Evolutionary conservation across 1,140 invertebrate species (phyloP).

Genomic region (Ladona fulva): DNA sequence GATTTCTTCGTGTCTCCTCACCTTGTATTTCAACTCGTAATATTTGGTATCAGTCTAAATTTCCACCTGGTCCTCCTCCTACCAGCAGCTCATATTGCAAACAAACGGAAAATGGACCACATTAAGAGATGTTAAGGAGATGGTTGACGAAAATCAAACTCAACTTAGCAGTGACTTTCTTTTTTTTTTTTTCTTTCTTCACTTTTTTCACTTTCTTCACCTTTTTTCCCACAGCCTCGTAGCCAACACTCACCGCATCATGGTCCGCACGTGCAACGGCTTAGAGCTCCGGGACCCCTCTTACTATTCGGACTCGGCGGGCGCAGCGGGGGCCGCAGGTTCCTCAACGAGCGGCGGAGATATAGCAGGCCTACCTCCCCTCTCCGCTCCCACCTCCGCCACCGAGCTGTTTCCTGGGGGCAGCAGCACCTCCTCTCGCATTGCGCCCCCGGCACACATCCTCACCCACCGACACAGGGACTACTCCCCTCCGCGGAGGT

Average conservation of each 20-base stretch:
- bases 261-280: constrained; percentile 72
- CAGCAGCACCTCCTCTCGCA: background rate
- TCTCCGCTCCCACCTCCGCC: constrained; percentile 36
- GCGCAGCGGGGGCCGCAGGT: constrained; percentile 27
- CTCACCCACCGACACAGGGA: background rate
- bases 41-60: too few species aligned
- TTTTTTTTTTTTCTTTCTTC: constrained; percentile 21
- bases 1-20: too few species aligned
- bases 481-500: background rate
- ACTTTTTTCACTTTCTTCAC: constrained; percentile 27
- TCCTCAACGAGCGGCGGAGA: too few species aligned
- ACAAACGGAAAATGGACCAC: too few species aligned
- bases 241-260: constrained; percentile 43
- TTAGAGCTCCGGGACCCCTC: constrained; percentile 59
- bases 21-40: too few species aligned
- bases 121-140: too few species aligned
- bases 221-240: background rate
- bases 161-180: background rate
- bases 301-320: constrained; percentile 39
- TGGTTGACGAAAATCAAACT: too few species aligned
- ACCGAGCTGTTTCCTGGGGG: constrained; percentile 43
- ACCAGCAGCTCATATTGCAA: too few species aligned
- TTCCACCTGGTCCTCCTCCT: too few species aligned
- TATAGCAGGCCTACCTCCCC: constrained; percentile 13
- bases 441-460: constrained; percentile 25